Evolutionary conservation across 2,888 invertebrate genomes (phyloP), one percentile per base, ranked within the genome.

Genomic region (Cerceris ruficornis): DNA sequence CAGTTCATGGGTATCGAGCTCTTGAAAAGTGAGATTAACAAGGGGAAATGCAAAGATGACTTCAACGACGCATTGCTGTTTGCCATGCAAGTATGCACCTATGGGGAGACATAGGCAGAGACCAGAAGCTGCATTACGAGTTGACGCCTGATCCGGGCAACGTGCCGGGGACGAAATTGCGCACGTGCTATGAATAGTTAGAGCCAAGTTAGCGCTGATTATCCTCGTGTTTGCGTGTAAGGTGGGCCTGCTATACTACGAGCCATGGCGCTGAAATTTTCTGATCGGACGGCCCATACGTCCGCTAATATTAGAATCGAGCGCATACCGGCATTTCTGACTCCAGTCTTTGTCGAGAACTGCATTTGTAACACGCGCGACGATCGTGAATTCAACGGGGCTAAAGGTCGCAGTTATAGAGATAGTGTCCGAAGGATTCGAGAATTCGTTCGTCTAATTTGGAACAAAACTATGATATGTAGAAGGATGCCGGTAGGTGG

Each of bases 121-220:
- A 67, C 59, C 67, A 71, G 81, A 81, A 73, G 69, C 82, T 78
- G 75, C 70, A 65, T 80, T 81, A 72, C 79, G 46, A 77, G 72
- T 85, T 77, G 85, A 85, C 86, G 86, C 83, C 80, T 75, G 81
- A 81, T 81, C 71, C 57, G 84, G 82, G 82, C 80, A 83, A 83
- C 84, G 87, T 84, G 87, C 87, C 83, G 86, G 83, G 80, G 79
- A 85, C 83, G 83, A 87, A 86, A 87, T 88, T 85, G 84, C 86
- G 85, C 88, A 80, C 88, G 88, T 88, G 88, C 88, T 87, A 87
- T 86, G 88, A 88, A 88, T 88, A 88, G 88, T 87, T 87, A 83
- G 86, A 87, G 81, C 80, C 83, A 80, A 88, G 87, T 88, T 88
- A 87, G 80, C 84, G 85, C 77, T 87, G 87, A 88, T 88, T 88